Base-by-base conservation (phyloP, 2,888 invertebrate species). In the Epirrhoe alternata region DNA sequence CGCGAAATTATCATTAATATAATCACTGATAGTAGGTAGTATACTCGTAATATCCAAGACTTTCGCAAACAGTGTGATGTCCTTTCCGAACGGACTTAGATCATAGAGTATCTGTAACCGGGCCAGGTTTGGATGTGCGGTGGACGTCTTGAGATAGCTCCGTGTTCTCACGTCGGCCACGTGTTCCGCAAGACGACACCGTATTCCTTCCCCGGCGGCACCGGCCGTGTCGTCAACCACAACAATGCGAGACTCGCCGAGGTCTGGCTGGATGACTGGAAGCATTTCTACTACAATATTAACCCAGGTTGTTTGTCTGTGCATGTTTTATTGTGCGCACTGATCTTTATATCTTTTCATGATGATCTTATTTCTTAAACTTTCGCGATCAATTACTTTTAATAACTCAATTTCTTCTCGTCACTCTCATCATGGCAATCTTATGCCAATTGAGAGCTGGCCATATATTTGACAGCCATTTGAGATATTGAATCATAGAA, bases 201-300 rank as follows among this genome's bases (percentile, higher is more conserved):
- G 63, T 99, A 99, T 94, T 97, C 98, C 80, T 99, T 99, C 95
- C 99, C 99, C 64, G 99, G 99, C 81, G 99, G 99, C 85, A 98
- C 98, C 81, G 97, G 97, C 93, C 97, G 97, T 86, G 98, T 99
- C 87, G 99, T 99, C 93, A 98, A 99, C 95, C 98, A 98, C 95
- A 99, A 99, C 96, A 98, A 99, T 94, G 98, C 98, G 88, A 96
- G 99, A 80, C 97, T 99, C 84, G 99, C 98, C 76, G 98, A 99
- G 92, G 99, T 99, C 82, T 99, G 99, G 99, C 96, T 99, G 94
- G 99, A 99, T 94, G 98, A 99, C 86, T 99, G 99, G 97, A 98
- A 98, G 95, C 97, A 97, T 90, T 98, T 99, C 96, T 98, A 98
- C 97, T 98, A 98, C 97, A 97, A 97, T 94, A 98, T 98, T 95